Evolutionary conservation across 2,113 vertebrate genomes (phyloP).

Genomic region (Tupaia chinensis): DNA sequence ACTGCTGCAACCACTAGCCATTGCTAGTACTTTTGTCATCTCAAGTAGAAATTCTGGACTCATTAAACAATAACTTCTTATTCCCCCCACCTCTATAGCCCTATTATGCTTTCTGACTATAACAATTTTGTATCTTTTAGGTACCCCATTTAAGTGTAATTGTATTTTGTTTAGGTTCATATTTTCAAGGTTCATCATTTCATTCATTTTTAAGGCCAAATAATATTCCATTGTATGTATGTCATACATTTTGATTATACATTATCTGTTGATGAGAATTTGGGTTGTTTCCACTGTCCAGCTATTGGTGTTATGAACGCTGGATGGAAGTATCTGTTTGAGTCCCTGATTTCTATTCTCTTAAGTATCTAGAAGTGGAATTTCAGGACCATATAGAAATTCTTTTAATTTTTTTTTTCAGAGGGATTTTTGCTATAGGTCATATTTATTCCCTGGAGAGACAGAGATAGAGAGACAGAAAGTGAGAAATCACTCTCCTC

Average conservation of each 20-base stretch:
- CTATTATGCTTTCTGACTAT: not conserved
- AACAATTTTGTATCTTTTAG: not conserved
- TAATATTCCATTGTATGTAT: not conserved
- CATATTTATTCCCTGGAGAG: too few relatives aligned
- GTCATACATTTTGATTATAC: not conserved
- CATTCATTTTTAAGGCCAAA: not conserved
- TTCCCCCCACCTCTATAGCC: not conserved
- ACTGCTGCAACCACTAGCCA: not conserved
- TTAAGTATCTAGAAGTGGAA: not conserved
- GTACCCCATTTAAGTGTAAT: not conserved
- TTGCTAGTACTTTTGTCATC: slow-evolving; percentile 5
- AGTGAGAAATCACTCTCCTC: too few relatives aligned
- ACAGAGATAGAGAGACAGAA: too few relatives aligned
- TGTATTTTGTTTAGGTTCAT: not conserved
- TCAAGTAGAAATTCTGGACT: slow-evolving; percentile 7
- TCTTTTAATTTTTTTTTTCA: not conserved
- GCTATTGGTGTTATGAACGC: not conserved
- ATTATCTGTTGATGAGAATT: slow-evolving; percentile 1
- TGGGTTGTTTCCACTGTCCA: not conserved
- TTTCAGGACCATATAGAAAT: not conserved
- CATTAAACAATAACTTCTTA: not conserved
- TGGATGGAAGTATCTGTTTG: not conserved
- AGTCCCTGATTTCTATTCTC: not conserved
- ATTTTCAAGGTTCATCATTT: not conserved
- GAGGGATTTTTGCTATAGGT: too few relatives aligned